These are phyloP conservation scores for Cheilosia pagana DNA, from an alignment of 2,888 invertebrate species.

Conservation along the genomic window DNA sequence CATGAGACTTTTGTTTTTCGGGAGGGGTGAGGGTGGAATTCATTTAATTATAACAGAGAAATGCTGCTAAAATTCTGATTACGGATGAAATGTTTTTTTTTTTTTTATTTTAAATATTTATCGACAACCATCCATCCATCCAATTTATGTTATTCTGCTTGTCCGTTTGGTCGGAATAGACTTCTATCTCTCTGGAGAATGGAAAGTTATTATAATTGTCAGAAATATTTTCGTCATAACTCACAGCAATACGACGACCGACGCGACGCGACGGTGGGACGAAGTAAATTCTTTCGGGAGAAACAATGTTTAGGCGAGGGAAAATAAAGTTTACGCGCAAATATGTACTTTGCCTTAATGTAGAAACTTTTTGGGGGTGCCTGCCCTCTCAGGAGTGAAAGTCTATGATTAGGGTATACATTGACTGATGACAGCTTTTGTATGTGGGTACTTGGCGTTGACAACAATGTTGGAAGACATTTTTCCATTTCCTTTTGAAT, in stretches of 20 bases:
- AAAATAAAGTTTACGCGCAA: too few species aligned
- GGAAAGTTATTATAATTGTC: slow-evolving; percentile 2
- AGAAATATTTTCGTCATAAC: slow-evolving; percentile 12
- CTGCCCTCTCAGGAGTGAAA: not conserved
- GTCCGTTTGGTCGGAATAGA: not conserved
- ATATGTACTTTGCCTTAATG: not conserved
- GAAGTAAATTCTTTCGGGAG: too few species aligned
- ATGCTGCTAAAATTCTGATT: slow-evolving; percentile 47
- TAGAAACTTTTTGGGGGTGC: not conserved
- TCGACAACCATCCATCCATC: slow-evolving; percentile 4
- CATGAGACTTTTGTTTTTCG: too few species aligned
- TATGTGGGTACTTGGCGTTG: not conserved
- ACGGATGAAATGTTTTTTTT: slow-evolving; percentile 43
- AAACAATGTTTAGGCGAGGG: too few species aligned
- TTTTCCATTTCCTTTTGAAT: not conserved
- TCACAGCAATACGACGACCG: too few species aligned
- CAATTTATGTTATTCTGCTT: slow-evolving; percentile 5
- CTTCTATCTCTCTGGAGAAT: slow-evolving; percentile 4
- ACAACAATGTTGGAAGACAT: not conserved
- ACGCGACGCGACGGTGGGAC: too few species aligned
- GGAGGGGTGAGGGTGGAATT: not conserved
- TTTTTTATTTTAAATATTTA: slow-evolving; percentile 55
- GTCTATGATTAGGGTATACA: not conserved
- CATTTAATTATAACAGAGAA: slow-evolving; percentile 43
- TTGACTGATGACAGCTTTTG: not conserved